Conservation (phyloP, 1,140 invertebrate species). For the Zaprionus tsacasi region DNA sequence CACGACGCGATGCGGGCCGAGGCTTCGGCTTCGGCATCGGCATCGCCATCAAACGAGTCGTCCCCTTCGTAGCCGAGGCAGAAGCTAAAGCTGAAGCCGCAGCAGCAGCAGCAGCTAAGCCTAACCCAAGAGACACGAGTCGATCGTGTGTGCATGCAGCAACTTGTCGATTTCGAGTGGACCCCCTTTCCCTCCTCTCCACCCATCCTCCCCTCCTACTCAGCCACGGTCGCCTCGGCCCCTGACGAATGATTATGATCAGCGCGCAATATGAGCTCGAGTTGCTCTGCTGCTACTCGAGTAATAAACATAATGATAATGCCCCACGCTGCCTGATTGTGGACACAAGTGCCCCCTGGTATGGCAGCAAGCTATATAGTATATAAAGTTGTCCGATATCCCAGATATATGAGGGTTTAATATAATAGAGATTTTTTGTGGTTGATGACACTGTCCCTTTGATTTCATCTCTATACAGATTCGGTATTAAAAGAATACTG, state of each 20-base stretch:
- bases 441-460: no score
- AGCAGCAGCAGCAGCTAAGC: constrained; percentile 24
- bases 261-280: constrained; percentile 72
- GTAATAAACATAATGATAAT: constrained; percentile 83
- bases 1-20: constrained; percentile 64
- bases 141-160: constrained; percentile 74
- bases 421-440: no score
- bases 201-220: constrained; percentile 22
- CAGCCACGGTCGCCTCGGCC: constrained; percentile 60
- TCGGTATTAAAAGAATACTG: no score
- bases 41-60: constrained; percentile 56
- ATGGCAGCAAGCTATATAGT: no score
- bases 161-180: constrained; percentile 69
- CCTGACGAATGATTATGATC: constrained; percentile 72
- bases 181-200: constrained; percentile 20
- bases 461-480: no score
- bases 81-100: constrained; percentile 8
- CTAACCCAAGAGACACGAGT: constrained; percentile 53
- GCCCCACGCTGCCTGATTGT: constrained; percentile 63
- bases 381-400: no score
- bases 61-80: constrained; percentile 16
- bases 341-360: constrained; percentile 49
- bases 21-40: neutral
- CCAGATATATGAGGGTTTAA: no score
- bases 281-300: constrained; percentile 37